Conservation (phyloP, 2,888 invertebrate genomes). For the Gymnosoma rotundatum region DNA sequence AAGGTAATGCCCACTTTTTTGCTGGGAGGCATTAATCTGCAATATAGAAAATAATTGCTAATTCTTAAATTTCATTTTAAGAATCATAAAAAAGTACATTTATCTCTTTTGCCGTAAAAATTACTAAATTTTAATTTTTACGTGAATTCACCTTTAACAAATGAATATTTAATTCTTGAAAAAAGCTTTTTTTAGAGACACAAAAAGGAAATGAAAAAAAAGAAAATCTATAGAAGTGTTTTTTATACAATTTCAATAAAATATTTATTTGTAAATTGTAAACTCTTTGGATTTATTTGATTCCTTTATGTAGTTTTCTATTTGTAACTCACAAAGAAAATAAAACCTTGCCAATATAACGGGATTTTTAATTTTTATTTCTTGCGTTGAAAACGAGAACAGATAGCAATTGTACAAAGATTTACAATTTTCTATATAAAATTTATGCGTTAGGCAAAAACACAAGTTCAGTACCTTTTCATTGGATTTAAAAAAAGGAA, state of each 20-base stretch:
- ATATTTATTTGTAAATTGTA: constrained; percentile 30
- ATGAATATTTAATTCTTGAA: background rate
- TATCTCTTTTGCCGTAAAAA: too few species aligned
- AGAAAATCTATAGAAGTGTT: background rate
- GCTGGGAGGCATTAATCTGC: too few species aligned
- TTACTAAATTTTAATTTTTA: background rate
- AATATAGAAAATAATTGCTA: too few species aligned
- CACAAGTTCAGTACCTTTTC: background rate
- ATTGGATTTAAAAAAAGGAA: background rate
- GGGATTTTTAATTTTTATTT: background rate
- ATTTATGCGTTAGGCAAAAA: constrained; percentile 47
- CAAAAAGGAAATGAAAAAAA: background rate
- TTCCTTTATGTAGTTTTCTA: background rate
- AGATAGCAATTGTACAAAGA: constrained; percentile 36
- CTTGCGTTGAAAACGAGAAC: background rate
- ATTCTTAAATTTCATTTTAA: too few species aligned
- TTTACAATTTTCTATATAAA: constrained; percentile 63
- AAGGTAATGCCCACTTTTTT: too few species aligned
- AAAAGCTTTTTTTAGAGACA: background rate
- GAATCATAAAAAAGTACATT: too few species aligned
- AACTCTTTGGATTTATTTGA: constrained; percentile 22
- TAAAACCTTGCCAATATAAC: constrained; percentile 7
- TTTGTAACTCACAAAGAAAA: background rate
- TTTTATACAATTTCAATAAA: background rate
- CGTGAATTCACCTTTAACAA: background rate